These are phyloP conservation scores for Okapia johnstoni DNA, from an alignment of 2,113 vertebrate genomes.

Conservation along the genomic window DNA sequence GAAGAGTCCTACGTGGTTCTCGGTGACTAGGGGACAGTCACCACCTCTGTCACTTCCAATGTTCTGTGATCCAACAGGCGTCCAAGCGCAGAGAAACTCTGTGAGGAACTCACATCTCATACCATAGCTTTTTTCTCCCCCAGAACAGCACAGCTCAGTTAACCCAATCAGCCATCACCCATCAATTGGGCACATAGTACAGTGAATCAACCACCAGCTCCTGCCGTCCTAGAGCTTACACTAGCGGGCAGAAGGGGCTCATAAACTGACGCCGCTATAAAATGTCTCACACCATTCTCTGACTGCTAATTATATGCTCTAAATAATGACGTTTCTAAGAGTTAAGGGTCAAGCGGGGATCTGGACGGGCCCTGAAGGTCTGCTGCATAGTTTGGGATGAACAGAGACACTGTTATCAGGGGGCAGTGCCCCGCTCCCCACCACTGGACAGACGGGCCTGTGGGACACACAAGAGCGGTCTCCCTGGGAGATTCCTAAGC, in stretches of 20 bases:
- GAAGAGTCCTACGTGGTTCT: not conserved
- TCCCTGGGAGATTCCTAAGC: not conserved
- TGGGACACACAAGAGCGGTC: not conserved
- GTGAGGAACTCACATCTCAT: not conserved
- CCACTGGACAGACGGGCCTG: not conserved
- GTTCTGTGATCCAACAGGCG: not conserved
- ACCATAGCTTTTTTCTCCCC: not conserved
- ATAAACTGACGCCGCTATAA: not conserved
- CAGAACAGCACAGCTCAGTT: not conserved
- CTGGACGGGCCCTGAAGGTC: not conserved
- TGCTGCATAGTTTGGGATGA: not conserved
- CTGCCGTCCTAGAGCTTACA: not conserved
- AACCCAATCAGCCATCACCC: not conserved
- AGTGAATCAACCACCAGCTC: not conserved
- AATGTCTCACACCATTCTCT: not conserved
- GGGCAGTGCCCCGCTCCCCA: not conserved
- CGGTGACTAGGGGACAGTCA: rapidly evolving
- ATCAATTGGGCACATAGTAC: not conserved
- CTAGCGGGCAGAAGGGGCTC: not conserved
- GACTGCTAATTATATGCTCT: not conserved
- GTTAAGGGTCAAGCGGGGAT: not conserved
- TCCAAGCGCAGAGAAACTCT: not conserved
- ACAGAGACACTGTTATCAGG: not conserved
- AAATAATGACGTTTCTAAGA: not conserved
- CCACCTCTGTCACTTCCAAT: rapidly evolving